Conservation (phyloP, 2,888 invertebrate genomes). For the Pantelozetes paolii region DNA sequence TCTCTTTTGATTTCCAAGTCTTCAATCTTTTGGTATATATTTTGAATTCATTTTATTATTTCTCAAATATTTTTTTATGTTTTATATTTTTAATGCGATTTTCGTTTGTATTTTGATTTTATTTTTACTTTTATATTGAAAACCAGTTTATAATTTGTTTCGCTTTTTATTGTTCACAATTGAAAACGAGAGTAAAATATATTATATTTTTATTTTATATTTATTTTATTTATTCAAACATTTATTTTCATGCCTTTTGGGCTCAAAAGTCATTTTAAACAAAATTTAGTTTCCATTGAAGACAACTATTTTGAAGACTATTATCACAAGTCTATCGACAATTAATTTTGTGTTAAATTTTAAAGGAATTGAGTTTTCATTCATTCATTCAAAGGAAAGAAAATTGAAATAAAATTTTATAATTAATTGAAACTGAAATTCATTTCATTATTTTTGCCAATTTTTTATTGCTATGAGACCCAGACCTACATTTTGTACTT, state of each 20-base stretch:
- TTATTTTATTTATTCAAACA: no score
- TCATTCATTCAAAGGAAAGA: neutral
- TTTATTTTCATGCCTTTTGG: neutral
- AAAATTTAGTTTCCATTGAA: neutral
- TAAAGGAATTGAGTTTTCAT: neutral
- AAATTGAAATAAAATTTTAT: neutral
- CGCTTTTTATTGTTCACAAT: neutral
- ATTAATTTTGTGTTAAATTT: neutral
- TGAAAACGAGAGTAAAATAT: slow-evolving; percentile 22
- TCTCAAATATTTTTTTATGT: neutral
- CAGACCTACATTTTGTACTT: slow-evolving; percentile 6
- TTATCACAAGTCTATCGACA: neutral
- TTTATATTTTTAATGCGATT: neutral
- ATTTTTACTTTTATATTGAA: neutral
- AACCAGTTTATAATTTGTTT: slow-evolving; percentile 18
- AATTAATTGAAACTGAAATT: neutral
- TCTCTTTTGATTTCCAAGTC: no score
- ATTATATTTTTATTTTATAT: neutral
- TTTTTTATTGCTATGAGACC: neutral
- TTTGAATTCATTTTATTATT: neutral
- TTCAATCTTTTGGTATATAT: no score
- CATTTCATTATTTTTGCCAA: no score
- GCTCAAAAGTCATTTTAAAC: neutral
- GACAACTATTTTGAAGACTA: no score
- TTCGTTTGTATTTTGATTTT: slow-evolving; percentile 4